Evolutionary conservation across 1,140 invertebrate species (phyloP).

Genomic region (Spodoptera frugiperda): DNA sequence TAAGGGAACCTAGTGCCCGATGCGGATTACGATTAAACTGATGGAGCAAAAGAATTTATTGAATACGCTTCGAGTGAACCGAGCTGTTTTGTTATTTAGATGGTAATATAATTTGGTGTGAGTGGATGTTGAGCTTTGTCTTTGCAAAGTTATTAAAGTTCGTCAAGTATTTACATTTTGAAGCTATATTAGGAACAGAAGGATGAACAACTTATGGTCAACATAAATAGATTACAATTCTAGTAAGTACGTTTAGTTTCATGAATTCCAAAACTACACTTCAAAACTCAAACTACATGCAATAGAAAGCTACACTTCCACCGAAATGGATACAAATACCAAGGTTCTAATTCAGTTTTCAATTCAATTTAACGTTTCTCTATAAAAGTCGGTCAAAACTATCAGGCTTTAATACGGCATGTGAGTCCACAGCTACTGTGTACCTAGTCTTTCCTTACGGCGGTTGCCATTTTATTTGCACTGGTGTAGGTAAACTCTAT

Average conservation of each 20-base stretch:
- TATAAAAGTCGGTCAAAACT: constrained; percentile 30
- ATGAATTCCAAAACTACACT: no score
- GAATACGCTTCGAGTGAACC: constrained; percentile 10
- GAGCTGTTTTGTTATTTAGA: constrained; percentile 3
- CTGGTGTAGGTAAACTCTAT: constrained; percentile 80
- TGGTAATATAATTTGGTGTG: background rate
- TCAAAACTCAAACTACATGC: no score
- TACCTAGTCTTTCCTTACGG: constrained; percentile 58
- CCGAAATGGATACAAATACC: background rate
- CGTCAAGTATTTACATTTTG: no score
- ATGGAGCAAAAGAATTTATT: constrained; percentile 44
- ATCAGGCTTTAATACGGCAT: constrained; percentile 37
- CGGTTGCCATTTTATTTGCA: constrained; percentile 80
- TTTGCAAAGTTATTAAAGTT: no score
- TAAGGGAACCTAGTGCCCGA: constrained; percentile 50
- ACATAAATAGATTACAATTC: no score
- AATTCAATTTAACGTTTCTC: constrained; percentile 34
- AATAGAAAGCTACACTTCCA: background rate
- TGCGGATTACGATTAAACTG: constrained; percentile 42
- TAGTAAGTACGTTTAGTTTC: no score
- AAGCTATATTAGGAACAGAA: background rate
- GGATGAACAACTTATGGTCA: no score
- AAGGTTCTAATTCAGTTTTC: constrained; percentile 21
- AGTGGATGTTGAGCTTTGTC: background rate
- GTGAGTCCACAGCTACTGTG: constrained; percentile 52